Percentiles rank a stretch among this genome's conserved stretches.
Evolutionary conservation across 2,797 vertebrate genomes (phyloP).

Genomic region (Ciconia nigra): DNA sequence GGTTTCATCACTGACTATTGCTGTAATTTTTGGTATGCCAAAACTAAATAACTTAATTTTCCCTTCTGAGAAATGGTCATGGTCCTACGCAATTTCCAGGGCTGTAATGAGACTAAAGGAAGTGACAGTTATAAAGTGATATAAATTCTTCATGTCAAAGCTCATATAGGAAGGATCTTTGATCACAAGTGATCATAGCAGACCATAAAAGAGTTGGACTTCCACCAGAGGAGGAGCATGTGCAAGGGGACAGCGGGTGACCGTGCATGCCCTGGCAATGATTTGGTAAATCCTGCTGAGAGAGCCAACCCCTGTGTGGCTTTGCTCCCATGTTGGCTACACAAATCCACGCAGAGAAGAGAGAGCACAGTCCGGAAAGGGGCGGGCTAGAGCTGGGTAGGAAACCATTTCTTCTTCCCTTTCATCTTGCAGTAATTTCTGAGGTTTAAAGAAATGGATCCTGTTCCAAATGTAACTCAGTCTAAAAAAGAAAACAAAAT

Average conservation of each 20-base stretch:
- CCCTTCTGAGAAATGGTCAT: neutral
- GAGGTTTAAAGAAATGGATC: neutral
- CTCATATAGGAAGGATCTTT: neutral
- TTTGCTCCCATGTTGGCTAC: neutral
- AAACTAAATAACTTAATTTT: neutral
- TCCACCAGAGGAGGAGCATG: neutral
- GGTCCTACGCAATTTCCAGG: neutral
- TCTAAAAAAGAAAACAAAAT: neutral
- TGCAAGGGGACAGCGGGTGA: rapidly evolving
- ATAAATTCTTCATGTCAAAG: neutral
- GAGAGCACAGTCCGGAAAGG: neutral
- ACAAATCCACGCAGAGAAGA: neutral
- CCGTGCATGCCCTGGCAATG: neutral
- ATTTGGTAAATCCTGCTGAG: neutral
- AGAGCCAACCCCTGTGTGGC: neutral
- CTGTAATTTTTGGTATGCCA: neutral
- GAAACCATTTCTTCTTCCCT: neutral
- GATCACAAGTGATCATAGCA: neutral
- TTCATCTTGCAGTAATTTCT: neutral
- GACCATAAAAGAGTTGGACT: neutral
- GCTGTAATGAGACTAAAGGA: neutral
- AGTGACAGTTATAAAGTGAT: neutral
- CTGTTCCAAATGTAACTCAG: neutral
- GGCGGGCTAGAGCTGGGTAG: neutral
- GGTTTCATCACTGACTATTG: neutral